These are phyloP conservation scores for Discoglossus pictus DNA, from an alignment of 2,797 vertebrate species.

Conservation along the genomic window DNA sequence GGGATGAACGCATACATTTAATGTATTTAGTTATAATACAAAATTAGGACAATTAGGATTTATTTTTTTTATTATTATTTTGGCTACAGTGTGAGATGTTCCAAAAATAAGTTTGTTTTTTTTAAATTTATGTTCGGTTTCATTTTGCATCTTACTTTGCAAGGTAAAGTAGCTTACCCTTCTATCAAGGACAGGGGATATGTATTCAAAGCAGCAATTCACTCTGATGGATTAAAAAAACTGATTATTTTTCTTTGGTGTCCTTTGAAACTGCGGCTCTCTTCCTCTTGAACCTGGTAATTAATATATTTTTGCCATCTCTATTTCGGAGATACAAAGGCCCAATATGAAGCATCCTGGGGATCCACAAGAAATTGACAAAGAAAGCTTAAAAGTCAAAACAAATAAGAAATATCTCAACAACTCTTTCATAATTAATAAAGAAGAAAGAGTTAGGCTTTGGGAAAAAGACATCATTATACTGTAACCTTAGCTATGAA, in stretches of 20 bases:
- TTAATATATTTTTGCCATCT: conserved; percentile 38
- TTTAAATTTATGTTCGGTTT: too few relatives aligned
- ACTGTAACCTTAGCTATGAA: too few relatives aligned
- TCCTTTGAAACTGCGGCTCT: conserved; percentile 37
- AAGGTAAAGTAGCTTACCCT: conserved; percentile 25
- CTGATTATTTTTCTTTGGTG: conserved; percentile 40
- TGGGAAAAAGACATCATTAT: too few relatives aligned
- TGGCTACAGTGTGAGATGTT: too few relatives aligned
- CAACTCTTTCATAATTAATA: background rate
- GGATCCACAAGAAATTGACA: conserved; percentile 3
- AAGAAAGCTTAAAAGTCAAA: conserved; percentile 14
- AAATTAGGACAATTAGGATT: too few relatives aligned
- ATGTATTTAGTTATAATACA: too few relatives aligned
- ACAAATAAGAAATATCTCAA: background rate
- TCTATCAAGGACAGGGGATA: conserved; percentile 33
- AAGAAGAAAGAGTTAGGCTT: background rate
- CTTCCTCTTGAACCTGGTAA: conserved; percentile 27
- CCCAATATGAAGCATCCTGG: conserved; percentile 12
- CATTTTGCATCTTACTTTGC: conserved; percentile 17
- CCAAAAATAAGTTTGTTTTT: too few relatives aligned
- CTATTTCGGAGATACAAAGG: conserved; percentile 26
- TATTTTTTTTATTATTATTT: too few relatives aligned
- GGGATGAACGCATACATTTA: too few relatives aligned
- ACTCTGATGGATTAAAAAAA: conserved; percentile 35
- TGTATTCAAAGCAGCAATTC: conserved; percentile 22